These are phyloP conservation scores for Ichneumoninae sp. DNA, from an alignment of 2,888 invertebrate species.

Conservation along the genomic window DNA sequence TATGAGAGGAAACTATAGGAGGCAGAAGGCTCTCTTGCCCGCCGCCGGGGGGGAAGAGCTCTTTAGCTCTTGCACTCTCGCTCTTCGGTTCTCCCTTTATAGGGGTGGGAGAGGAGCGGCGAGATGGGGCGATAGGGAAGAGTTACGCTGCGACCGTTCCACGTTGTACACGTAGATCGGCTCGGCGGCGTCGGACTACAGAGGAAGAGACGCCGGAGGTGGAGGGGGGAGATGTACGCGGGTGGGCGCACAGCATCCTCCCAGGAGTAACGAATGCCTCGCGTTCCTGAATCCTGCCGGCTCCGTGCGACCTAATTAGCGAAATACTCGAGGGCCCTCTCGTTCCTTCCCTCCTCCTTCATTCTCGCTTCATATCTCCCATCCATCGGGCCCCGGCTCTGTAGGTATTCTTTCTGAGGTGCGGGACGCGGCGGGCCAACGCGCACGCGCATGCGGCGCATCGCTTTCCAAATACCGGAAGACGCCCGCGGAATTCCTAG, in stretches of 20 bases:
- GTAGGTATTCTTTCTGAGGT: conserved; percentile 60
- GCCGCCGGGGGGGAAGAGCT: conserved; percentile 39
- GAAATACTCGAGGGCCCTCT: conserved; percentile 75
- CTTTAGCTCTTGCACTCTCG: conserved; percentile 54
- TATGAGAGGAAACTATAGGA: conserved; percentile 53
- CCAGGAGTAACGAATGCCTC: conserved; percentile 78
- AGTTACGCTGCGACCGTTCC: conserved; percentile 2
- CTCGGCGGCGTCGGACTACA: conserved; percentile 43
- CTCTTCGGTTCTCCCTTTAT: conserved; percentile 33
- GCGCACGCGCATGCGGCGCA: conserved; percentile 73
- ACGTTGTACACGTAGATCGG: conserved; percentile 52
- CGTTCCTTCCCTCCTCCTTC: conserved; percentile 37
- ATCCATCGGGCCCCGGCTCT: conserved; percentile 26
- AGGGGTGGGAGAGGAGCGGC: neutral
- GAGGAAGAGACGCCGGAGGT: conserved; percentile 28
- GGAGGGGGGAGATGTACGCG: conserved; percentile 36
- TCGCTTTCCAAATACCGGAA: conserved; percentile 78
- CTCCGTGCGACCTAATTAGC: conserved; percentile 81
- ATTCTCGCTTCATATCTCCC: conserved; percentile 53
- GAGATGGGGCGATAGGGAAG: conserved; percentile 9
- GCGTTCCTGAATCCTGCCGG: conserved; percentile 80
- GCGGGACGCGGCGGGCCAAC: conserved; percentile 53
- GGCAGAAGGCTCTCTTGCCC: conserved; percentile 11
- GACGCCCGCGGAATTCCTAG: conserved; percentile 75
- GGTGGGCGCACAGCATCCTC: conserved; percentile 63